Evolutionary conservation across 2,888 invertebrate species (phyloP).

Genomic region (Poecilobothrus nobilitatus): DNA sequence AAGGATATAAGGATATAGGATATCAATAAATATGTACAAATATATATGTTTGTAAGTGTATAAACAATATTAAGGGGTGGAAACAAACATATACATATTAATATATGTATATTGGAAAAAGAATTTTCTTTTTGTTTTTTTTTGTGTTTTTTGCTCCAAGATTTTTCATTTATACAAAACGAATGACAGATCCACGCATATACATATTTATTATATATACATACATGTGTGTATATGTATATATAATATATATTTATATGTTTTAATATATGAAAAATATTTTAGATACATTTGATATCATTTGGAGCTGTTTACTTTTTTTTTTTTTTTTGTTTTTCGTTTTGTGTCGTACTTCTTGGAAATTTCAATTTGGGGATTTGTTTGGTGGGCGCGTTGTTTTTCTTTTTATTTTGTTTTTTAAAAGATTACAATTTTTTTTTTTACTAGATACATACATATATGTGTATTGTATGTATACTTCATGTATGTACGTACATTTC

Average conservation of each 20-base stretch:
- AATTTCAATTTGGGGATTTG: background rate
- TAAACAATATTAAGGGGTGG: background rate
- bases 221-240: no score
- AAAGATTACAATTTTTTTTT: no score
- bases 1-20: no score
- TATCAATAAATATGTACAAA: background rate
- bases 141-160: no score
- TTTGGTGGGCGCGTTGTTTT: background rate
- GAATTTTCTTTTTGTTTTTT: background rate
- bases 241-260: no score
- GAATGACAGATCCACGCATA: background rate
- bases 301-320: no score
- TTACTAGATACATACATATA: no score
- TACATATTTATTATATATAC: background rate
- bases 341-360: no score
- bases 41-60: background rate
- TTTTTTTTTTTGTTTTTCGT: no score
- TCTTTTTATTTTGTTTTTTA: no score
- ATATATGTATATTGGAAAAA: background rate
- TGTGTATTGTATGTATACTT: background rate
- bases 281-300: no score
- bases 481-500: background rate
- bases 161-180: background rate
- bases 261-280: no score
- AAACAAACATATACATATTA: background rate